Evolutionary conservation across 2,888 invertebrate genomes (phyloP).

Genomic region (Adelphocoris suturalis): DNA sequence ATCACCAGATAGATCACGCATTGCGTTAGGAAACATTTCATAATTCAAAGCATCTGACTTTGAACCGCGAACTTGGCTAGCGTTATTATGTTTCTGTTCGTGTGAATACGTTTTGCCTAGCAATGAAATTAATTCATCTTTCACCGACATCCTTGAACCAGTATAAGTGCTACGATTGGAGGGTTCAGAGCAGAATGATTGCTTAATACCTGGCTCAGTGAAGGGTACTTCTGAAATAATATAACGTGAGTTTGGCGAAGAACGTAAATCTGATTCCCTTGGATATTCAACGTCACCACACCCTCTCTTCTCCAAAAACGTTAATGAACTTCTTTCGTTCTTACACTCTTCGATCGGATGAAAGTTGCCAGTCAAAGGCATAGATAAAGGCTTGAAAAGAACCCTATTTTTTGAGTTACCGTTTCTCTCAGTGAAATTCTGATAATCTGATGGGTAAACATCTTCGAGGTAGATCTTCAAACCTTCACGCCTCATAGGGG

Average conservation of each 20-base stretch:
- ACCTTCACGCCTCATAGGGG: not conserved
- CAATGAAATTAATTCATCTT: not conserved
- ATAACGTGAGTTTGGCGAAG: too few relatives aligned
- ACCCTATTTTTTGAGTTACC: not conserved
- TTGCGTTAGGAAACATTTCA: not conserved
- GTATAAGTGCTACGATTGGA: not conserved
- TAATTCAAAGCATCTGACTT: not conserved
- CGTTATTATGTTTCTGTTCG: too few relatives aligned
- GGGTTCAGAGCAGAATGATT: not conserved
- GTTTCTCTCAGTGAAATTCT: not conserved
- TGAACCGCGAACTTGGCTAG: not conserved
- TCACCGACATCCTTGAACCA: not conserved
- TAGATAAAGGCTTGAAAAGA: not conserved
- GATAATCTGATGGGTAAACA: not conserved
- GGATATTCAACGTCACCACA: not conserved
- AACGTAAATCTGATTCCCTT: not conserved
- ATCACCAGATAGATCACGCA: not conserved
- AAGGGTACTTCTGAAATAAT: not conserved
- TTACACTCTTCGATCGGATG: not conserved
- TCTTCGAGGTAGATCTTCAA: slow-evolving; percentile 23
- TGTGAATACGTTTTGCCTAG: not conserved
- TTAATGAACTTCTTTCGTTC: not conserved
- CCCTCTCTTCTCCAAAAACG: slow-evolving; percentile 17
- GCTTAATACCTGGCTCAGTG: not conserved
- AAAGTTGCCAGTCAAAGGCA: not conserved